Evolutionary conservation across 2,888 invertebrate species (phyloP).

Genomic region (Achlya flavicornis): DNA sequence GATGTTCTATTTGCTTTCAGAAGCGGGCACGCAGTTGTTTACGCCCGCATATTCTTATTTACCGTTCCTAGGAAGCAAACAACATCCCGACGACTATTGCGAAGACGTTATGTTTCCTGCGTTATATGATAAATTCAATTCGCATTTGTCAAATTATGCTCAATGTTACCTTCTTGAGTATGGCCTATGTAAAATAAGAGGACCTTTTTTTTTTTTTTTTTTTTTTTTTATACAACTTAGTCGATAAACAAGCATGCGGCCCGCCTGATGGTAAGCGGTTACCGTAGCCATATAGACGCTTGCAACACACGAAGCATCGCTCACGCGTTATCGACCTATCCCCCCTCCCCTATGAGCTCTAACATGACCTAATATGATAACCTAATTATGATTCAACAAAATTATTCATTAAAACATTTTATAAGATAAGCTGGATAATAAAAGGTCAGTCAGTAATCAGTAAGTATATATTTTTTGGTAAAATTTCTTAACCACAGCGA

Average conservation of each 20-base stretch:
- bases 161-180: not conserved
- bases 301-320: too few relatives aligned
- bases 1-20: constrained; percentile 45
- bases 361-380: too few relatives aligned
- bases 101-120: constrained; percentile 34
- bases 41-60: constrained; percentile 59
- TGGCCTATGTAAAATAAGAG: too few relatives aligned
- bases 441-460: not conserved
- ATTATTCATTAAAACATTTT: constrained; percentile 12
- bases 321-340: too few relatives aligned
- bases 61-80: constrained; percentile 53
- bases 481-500: not conserved
- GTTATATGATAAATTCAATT: constrained; percentile 32
- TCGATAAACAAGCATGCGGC: too few relatives aligned
- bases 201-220: too few relatives aligned
- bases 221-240: too few relatives aligned
- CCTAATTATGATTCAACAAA: constrained; percentile 22
- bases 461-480: too few relatives aligned
- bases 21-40: constrained; percentile 44
- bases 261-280: too few relatives aligned
- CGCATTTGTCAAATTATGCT: not conserved
- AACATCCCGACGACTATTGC: constrained; percentile 38
- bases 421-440: too few relatives aligned
- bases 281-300: too few relatives aligned
- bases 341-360: too few relatives aligned